Base-by-base conservation (phyloP, 2,113 vertebrate genomes). In the Astur gentilis region DNA sequence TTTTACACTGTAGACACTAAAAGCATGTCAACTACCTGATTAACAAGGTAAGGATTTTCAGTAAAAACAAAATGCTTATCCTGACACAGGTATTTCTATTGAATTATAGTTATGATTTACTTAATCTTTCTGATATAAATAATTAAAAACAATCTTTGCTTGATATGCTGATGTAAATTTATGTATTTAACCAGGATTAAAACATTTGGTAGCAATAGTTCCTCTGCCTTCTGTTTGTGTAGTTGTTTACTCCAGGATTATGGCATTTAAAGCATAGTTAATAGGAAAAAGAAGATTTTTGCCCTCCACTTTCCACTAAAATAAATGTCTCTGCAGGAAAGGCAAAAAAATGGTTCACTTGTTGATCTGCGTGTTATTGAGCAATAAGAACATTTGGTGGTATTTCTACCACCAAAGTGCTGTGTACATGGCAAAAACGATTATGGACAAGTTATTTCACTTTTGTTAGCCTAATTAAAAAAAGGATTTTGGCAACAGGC, bases 41-140 rank as follows among this genome's bases (percentile, higher is more conserved):
- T n/a, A 61, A 23, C 10, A 40, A 38, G 11, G 29, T 60, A 75
- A 82, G 26, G 15, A 16, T 84, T 91, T 71, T 76, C 38, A 31
- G 15, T 67, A 38, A 58, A 81, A 89, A 3, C 18, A 61, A 23
- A 36, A 65, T 0, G 0, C 9, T 72, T 49, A 16, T 70, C 18
- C 65, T 79, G 38, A n/a, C 34, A 64, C 1, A 10, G 17, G 8
- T 71, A 66, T 47, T 93, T 62, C 77, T 66, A 3, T 5, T 84
- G 22, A 84, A 75, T 50, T 79, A 12, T 13, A 62, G 58, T 10
- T 71, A 54, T 27, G 50, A 62, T 75, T 78, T 70, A 61, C 16
- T 45, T 78, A 62, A 34, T 54, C 45, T 25, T 75, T 89, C 50
- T 84, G 65, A 58, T 17, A 45, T 27, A 77, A 90, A 89, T 54